Base-by-base conservation (phyloP, 2,888 invertebrate species). In the Neoaliturus tenellus region DNA sequence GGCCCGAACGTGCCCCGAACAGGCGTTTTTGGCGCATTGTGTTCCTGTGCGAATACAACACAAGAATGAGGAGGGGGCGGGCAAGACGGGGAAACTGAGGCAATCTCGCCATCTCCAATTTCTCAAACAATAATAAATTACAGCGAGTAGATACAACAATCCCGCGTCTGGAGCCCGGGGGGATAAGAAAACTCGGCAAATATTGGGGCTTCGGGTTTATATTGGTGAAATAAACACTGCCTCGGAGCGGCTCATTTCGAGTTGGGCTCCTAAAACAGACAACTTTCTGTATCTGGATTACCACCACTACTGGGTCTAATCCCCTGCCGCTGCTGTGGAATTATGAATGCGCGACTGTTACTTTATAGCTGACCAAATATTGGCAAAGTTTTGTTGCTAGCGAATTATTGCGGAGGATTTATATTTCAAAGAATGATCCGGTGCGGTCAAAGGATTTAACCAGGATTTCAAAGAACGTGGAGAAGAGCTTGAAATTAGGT, bases 111-210 rank as follows among this genome's bases (percentile, higher is more conserved):
- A 55, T 82, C 82, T 82, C 73, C 69, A 73, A 82, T 82, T 82
- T 81, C 83, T 83, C 71, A 78, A 84, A 84, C 82, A 84, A 84
- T 82, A 84, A 84, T 78, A 84, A 82, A 84, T 84, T 81, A 84
- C 81, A 39, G 67, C 35, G 75, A 82, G 84, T 84, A 84, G 82
- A 82, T 82, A 67, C 82, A 82, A 82, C 81, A 71, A 69, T 71
- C 69, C 67, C 69, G 44, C 23, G 39, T 25, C 12, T 20, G 44
- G 39, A 62, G 62, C 84, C 78, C 78, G 39, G 51, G 84, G 84
- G 84, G 82, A 80, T 75, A 84, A 84, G 84, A 84, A 84, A 84
- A 84, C 73, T 84, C 81, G 75, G 81, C 84, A 84, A 84, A 84
- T 84, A 84, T 84, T 84, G 81, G 75, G 73, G 82, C 84, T 82